Base-by-base conservation (phyloP, 2,113 vertebrate species). In the Prionailurus bengalensis region DNA sequence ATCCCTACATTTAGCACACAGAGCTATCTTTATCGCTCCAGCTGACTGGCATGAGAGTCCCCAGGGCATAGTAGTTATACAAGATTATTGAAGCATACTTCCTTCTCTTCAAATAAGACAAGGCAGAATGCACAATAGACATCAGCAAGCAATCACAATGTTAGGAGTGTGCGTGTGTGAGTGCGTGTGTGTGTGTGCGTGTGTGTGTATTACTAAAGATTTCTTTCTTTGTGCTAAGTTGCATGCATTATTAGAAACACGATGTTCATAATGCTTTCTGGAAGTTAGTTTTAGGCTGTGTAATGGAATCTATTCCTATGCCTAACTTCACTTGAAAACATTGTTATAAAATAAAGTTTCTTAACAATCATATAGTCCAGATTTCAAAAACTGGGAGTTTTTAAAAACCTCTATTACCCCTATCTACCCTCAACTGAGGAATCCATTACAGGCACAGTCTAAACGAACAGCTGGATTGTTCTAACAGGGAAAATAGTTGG, bases 1-100 rank as follows among this genome's bases (percentile, higher is more conserved):
- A 4, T 73, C 86, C 91, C 96, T 31, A 55, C n/a, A 96, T 94
- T 97, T 93, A 96, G 93, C 68, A 42, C 95, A 87, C 33, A 58
- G 89, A 91, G 65, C 97, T 97, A 97, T 97, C 84, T 98, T 97
- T 96, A 91, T 82, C 96, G 27, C 63, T 70, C 86, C 97, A 93
- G 97, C 97, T 98, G 97, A 98, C 97, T 82, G 88, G 92, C 97
- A 91, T 97, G 93, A 73, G 94, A 95, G 80, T 98, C 98, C 95
- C 76, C 83, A 68, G 95, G 97, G 96, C 95, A 97, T 1, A 42
- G 90, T 3, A 96, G 89, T 94, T 92, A 95, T 29, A 85, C 42
- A 90, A 87, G 95, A 91, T 73, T 73, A 80, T 55, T 51, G n/a
- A 97, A 88, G 92, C 92, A 19, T 84, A 65, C 78, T 97, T 98